phyloP scores from a whole-genome alignment of 2,113 vertebrate species.

The Lampris megalopsis region DNA sequence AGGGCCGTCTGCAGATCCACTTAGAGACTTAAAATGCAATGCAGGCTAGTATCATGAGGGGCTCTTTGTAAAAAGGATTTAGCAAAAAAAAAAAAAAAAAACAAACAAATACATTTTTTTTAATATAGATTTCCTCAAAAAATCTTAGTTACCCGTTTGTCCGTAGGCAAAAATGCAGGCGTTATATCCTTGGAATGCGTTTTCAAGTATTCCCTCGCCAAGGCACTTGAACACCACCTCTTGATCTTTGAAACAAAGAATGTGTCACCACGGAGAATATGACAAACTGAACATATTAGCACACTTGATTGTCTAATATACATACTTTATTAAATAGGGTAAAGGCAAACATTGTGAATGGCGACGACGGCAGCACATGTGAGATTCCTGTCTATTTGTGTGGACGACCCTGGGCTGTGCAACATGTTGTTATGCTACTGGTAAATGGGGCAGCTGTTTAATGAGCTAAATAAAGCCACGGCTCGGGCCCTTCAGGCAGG shows the following conservation, averaged over 20 bases:
- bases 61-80: neutral
- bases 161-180: conserved; percentile 99
- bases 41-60: neutral
- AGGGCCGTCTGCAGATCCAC: conserved; percentile 38
- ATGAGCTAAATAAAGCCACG: conserved; percentile 77
- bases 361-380: conserved; percentile 24
- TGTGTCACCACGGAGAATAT: conserved; percentile 58
- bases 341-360: conserved; percentile 4
- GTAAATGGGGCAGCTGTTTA: conserved; percentile 76
- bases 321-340: neutral
- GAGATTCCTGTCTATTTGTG: conserved; percentile 48
- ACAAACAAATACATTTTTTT: neutral
- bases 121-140: neutral
- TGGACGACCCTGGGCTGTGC: conserved; percentile 47
- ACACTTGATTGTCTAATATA: conserved; percentile 1
- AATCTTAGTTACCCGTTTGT: conserved; percentile 92
- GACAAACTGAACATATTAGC: conserved; percentile 47
- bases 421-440: conserved; percentile 43
- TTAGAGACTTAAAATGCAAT: neutral
- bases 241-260: conserved; percentile 87
- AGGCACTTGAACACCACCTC: conserved; percentile 99
- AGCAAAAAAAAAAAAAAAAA: neutral
- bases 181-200: conserved; percentile 99
- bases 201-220: conserved; percentile 99
- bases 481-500: conserved; percentile 52